Evolutionary conservation across 2,797 vertebrate genomes (phyloP).

Genomic region (Manis crassicaudata): DNA sequence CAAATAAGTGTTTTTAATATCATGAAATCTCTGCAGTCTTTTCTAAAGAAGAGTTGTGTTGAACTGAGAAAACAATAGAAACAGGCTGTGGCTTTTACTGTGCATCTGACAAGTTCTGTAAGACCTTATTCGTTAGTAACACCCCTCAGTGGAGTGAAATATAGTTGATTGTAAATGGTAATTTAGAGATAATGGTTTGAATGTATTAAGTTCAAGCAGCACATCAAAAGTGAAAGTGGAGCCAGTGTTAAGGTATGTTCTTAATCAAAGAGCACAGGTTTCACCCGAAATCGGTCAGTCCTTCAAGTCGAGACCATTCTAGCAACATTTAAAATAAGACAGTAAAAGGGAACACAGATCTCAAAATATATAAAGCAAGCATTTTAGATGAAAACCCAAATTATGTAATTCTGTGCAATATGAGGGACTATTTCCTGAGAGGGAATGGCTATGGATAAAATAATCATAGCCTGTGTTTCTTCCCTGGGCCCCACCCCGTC

Average conservation of each 20-base stretch:
- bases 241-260: not conserved
- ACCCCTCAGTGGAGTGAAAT: not conserved
- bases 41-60: not conserved
- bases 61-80: not conserved
- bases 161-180: not conserved
- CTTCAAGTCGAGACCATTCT: not conserved
- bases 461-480: not conserved
- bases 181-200: not conserved
- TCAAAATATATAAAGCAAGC: conserved; percentile 26
- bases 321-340: conserved; percentile 13
- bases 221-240: not conserved
- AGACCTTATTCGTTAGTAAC: not conserved
- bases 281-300: not conserved
- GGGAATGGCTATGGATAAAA: conserved; percentile 62
- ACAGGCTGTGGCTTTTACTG: not conserved
- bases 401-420: not conserved
- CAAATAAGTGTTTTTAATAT: not conserved
- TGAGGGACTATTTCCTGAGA: not conserved
- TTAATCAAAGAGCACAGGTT: not conserved
- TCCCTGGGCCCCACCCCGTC: not conserved
- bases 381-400: not conserved
- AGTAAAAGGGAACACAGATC: not conserved
- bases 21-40: not conserved
- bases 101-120: not conserved
- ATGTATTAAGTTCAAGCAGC: not conserved